Percentiles rank a stretch among this genome's conserved stretches.
Evolutionary conservation across 2,113 vertebrate genomes (phyloP).

Genomic region (Sturnus vulgaris): DNA sequence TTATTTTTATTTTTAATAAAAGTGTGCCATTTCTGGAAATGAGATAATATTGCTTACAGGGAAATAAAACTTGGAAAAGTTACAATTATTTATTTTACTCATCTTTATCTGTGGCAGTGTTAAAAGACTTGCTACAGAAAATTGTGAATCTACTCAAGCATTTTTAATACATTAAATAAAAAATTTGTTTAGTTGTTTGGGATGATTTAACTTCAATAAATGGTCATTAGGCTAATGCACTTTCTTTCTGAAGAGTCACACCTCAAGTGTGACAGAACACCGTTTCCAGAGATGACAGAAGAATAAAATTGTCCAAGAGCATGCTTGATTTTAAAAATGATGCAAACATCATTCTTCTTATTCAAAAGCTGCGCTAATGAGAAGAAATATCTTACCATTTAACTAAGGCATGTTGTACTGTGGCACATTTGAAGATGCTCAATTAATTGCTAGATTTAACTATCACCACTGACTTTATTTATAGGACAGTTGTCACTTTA

Average conservation of each 20-base stretch:
- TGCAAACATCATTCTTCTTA: neutral
- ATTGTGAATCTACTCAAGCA: neutral
- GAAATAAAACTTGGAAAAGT: neutral
- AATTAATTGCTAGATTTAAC: neutral
- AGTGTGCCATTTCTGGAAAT: neutral
- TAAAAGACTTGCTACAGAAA: neutral
- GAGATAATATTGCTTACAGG: neutral
- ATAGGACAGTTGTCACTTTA: neutral
- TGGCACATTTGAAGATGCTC: neutral
- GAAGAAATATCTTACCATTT: neutral
- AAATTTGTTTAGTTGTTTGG: neutral
- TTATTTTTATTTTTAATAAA: slow-evolving; percentile 41
- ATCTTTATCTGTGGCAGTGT: neutral
- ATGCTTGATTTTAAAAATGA: neutral
- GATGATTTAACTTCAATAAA: neutral
- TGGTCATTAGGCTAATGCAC: neutral
- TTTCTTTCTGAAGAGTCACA: neutral
- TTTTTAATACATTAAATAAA: slow-evolving; percentile 18
- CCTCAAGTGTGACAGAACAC: neutral
- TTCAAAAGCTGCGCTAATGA: accelerated
- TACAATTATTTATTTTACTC: neutral
- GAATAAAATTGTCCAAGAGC: neutral
- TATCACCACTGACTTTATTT: neutral
- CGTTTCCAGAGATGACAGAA: neutral
- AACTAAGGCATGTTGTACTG: neutral